Conservation (phyloP, 2,797 vertebrate genomes). For the Delichon dasypus region DNA sequence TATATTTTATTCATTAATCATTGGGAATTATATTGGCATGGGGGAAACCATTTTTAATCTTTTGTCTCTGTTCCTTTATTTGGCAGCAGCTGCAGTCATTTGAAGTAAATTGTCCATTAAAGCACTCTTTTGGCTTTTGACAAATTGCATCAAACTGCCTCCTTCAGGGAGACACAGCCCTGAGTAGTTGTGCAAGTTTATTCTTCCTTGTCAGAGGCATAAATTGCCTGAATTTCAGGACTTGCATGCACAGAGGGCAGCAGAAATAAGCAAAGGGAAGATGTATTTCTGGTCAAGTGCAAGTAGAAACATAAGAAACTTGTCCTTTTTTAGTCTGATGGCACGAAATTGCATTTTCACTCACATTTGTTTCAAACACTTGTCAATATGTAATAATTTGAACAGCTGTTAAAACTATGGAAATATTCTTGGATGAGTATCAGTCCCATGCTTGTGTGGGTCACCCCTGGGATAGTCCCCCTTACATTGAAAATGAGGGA, state of each 20-base stretch:
- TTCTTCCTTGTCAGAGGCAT: slow-evolving; percentile 55
- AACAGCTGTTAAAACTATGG: not conserved
- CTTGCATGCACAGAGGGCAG: not conserved
- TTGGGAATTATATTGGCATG: not conserved
- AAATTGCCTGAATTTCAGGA: slow-evolving; percentile 13
- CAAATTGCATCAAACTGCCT: slow-evolving; percentile 69
- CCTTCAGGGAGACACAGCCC: slow-evolving; percentile 58
- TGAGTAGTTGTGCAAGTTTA: slow-evolving; percentile 27
- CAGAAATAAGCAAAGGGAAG: not conserved
- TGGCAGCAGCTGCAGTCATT: slow-evolving; percentile 58
- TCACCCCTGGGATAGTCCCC: not conserved
- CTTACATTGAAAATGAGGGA: not conserved
- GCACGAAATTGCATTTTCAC: slow-evolving; percentile 6
- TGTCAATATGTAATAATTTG: not conserved
- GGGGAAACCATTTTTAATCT: not conserved
- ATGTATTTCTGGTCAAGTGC: not conserved
- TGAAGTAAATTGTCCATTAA: slow-evolving; percentile 75
- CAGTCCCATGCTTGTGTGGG: fast-evolving
- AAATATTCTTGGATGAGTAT: not conserved
- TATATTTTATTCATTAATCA: not conserved
- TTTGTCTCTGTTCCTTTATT: slow-evolving; percentile 43
- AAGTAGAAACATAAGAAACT: not conserved
- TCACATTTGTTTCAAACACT: not conserved
- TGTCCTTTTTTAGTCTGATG: not conserved
- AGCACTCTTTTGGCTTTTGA: slow-evolving; percentile 65